A percentile compares a stretch with the other conserved stretches of the same genome.
Evolutionary conservation across 2,888 invertebrate genomes (phyloP).

Genomic region (Elysia crispata): DNA sequence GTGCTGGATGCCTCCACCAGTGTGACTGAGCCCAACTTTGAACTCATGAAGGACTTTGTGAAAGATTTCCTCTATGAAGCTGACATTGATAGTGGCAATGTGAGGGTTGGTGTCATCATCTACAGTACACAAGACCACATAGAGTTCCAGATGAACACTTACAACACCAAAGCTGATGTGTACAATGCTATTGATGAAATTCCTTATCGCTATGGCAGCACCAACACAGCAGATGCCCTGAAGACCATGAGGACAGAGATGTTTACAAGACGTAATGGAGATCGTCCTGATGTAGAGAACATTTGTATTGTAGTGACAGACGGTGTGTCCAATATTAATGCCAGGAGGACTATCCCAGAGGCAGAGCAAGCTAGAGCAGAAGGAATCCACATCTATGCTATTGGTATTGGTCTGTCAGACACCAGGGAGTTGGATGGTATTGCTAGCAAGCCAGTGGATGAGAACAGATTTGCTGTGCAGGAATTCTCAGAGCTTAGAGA

Average conservation of each 20-base stretch:
- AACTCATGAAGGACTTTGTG: slow-evolving; percentile 63
- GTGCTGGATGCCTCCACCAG: slow-evolving; percentile 72
- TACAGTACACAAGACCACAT: slow-evolving; percentile 66
- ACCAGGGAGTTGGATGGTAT: slow-evolving; percentile 61
- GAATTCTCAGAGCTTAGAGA: slow-evolving; percentile 57
- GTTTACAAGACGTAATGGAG: slow-evolving; percentile 67
- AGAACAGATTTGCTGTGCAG: slow-evolving; percentile 56
- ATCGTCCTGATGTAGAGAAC: slow-evolving; percentile 65
- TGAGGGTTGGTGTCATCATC: slow-evolving; percentile 66
- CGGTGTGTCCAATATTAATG: slow-evolving; percentile 73
- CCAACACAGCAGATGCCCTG: slow-evolving; percentile 71
- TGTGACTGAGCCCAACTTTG: slow-evolving; percentile 66
- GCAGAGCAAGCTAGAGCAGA: slow-evolving; percentile 59
- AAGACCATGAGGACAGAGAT: slow-evolving; percentile 62
- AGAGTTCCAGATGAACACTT: slow-evolving; percentile 66
- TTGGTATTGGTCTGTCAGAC: slow-evolving; percentile 63
- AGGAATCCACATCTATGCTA: slow-evolving; percentile 63
- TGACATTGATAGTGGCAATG: slow-evolving; percentile 63
- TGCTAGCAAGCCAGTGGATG: slow-evolving; percentile 56
- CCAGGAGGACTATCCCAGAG: slow-evolving; percentile 64
- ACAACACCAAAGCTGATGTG: slow-evolving; percentile 58
- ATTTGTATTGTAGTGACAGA: slow-evolving; percentile 71
- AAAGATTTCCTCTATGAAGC: slow-evolving; percentile 64
- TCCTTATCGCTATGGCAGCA: slow-evolving; percentile 68
- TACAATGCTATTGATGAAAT: slow-evolving; percentile 63